Percentiles rank a stretch among this genome's conserved stretches.
These are phyloP conservation scores for Agapornis roseicollis DNA, from an alignment of 2,113 vertebrate genomes.

Conservation along the genomic window DNA sequence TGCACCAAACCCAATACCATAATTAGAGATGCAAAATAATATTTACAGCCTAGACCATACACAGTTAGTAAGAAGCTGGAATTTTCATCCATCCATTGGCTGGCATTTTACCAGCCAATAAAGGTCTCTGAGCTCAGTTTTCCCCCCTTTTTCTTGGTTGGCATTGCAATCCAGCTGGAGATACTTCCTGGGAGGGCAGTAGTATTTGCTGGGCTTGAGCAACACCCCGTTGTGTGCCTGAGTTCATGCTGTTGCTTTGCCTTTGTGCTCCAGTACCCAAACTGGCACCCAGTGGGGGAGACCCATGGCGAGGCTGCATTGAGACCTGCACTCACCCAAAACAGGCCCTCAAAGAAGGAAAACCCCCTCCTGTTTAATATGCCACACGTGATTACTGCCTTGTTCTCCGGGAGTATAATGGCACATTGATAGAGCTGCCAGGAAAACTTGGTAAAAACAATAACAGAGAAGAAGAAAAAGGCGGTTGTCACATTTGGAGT, in stretches of 20 bases:
- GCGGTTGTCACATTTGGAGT: background rate
- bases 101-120: background rate
- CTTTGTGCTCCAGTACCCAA: background rate
- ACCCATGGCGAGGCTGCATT: background rate
- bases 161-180: background rate
- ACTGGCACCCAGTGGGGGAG: background rate
- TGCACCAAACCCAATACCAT: background rate
- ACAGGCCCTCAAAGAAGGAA: background rate
- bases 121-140: background rate
- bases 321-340: background rate
- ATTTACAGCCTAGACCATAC: background rate
- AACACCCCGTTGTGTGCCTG: background rate
- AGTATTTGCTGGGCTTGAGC: background rate
- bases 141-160: fast-evolving
- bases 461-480: background rate
- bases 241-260: background rate
- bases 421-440: slow-evolving; percentile 11
- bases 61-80: background rate
- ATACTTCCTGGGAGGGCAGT: background rate
- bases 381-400: fast-evolving
- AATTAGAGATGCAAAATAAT: slow-evolving; percentile 13
- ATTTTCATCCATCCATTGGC: background rate
- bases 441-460: background rate
- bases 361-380: background rate
- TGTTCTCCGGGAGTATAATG: background rate